Conservation (phyloP, 2,888 invertebrate genomes). For the Dusona sp. region DNA sequence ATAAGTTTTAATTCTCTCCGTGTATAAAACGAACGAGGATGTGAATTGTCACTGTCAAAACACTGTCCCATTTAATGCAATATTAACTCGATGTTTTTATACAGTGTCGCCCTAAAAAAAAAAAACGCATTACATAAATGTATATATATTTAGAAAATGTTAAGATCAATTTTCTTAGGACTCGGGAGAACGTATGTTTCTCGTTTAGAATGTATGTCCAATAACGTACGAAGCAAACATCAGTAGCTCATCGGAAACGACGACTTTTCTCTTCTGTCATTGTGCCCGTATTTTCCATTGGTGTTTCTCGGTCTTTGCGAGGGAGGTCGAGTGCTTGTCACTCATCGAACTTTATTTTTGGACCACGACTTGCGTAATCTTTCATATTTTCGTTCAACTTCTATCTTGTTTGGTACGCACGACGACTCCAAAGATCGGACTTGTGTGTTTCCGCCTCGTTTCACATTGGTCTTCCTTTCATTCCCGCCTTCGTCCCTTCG, state of each 20-base stretch:
- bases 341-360: constrained; percentile 80
- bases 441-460: neutral
- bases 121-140: constrained; percentile 30
- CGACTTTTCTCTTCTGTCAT: constrained; percentile 62
- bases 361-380: constrained; percentile 71
- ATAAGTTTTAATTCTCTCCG: no score
- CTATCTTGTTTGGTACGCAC: constrained; percentile 8
- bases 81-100: constrained; percentile 22
- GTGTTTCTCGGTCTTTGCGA: constrained; percentile 70
- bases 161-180: constrained; percentile 47
- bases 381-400: constrained; percentile 56
- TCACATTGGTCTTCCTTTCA: constrained; percentile 1
- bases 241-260: constrained; percentile 54
- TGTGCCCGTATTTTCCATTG: constrained; percentile 58
- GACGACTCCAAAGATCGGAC: neutral
- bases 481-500: constrained; percentile 1
- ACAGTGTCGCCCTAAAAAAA: neutral
- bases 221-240: constrained; percentile 36
- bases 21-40: constrained; percentile 3
- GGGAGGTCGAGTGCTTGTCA: constrained; percentile 81
- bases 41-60: constrained; percentile 2
- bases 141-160: constrained; percentile 58
- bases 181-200: constrained; percentile 35
- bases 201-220: constrained; percentile 32
- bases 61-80: constrained; percentile 7